phyloP scores from a whole-genome alignment of 2,888 invertebrate species.

The Drosophila borborema region DNA sequence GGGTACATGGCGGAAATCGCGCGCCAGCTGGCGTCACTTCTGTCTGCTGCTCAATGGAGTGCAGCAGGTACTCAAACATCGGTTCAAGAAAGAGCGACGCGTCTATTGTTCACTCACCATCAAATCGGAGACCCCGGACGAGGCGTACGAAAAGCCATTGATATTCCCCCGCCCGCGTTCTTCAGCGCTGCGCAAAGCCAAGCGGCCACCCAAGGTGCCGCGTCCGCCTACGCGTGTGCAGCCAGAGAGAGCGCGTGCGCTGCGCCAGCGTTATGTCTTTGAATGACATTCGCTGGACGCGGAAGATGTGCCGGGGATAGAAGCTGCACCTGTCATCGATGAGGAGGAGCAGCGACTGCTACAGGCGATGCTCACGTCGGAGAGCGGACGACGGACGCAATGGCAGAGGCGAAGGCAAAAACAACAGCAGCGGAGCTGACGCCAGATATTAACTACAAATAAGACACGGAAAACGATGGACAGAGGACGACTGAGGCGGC shows the following conservation, averaged over 20 bases:
- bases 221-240: slow-evolving; percentile 62
- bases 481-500: slow-evolving; percentile 12
- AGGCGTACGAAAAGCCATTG: slow-evolving; percentile 37
- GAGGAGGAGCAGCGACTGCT: slow-evolving; percentile 26
- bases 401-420: slow-evolving; percentile 1
- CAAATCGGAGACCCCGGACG: slow-evolving; percentile 49
- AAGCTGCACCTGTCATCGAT: slow-evolving; percentile 6
- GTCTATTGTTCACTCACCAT: slow-evolving; percentile 60
- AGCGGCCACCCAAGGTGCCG: slow-evolving; percentile 38
- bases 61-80: slow-evolving; percentile 73
- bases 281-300: slow-evolving; percentile 70
- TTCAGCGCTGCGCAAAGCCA: slow-evolving; percentile 11
- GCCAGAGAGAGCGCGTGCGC: slow-evolving; percentile 75
- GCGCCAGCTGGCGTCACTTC: slow-evolving; percentile 71
- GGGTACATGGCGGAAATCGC: slow-evolving; percentile 45
- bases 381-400: background rate
- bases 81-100: slow-evolving; percentile 77
- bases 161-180: slow-evolving; percentile 60
- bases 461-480: slow-evolving; percentile 3
- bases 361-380: slow-evolving; percentile 45
- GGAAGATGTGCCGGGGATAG: background rate
- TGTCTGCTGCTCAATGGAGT: slow-evolving; percentile 67
- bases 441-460: slow-evolving; percentile 11
- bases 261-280: slow-evolving; percentile 76
- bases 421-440: slow-evolving; percentile 40